A percentile compares a stretch with the other conserved stretches of the same genome.
Evolutionary conservation across 2,113 vertebrate genomes (phyloP).

Genomic region (Henicopernis longicauda): DNA sequence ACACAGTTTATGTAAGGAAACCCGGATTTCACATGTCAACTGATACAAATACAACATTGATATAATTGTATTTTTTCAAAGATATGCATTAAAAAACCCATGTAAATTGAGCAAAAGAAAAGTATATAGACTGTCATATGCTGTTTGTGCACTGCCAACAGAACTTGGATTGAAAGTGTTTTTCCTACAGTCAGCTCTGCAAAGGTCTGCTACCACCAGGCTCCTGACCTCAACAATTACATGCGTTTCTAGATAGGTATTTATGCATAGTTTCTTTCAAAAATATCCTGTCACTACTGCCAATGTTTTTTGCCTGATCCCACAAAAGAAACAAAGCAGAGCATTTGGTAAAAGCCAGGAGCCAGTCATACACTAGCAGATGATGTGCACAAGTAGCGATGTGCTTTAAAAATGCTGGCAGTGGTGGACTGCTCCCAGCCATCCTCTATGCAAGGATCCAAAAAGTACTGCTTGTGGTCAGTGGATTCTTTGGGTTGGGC

Average conservation of each 20-base stretch:
- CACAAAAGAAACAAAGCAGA: neutral
- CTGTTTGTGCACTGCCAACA: neutral
- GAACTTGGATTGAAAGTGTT: neutral
- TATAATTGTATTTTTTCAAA: constrained; percentile 51
- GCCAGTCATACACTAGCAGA: neutral
- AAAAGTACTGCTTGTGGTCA: neutral
- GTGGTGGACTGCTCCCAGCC: neutral
- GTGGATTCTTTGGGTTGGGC: neutral
- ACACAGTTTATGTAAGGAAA: constrained; percentile 38
- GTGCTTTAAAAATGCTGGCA: neutral
- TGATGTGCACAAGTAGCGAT: accelerated
- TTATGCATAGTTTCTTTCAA: neutral
- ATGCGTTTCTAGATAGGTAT: neutral
- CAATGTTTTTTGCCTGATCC: neutral
- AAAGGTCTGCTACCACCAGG: neutral
- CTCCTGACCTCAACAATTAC: neutral
- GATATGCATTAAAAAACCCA: neutral
- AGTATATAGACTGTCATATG: neutral
- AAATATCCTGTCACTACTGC: neutral
- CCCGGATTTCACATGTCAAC: constrained; percentile 30
- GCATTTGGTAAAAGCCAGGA: neutral
- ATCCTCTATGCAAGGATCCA: neutral
- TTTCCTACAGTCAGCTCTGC: neutral
- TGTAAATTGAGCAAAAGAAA: neutral
- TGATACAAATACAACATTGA: constrained; percentile 20